Evolutionary conservation across 92 coral and sea anemone species (phyloP), one percentile per base, ranked within the genome.

Genomic region (Virgularia gustaviana): DNA sequence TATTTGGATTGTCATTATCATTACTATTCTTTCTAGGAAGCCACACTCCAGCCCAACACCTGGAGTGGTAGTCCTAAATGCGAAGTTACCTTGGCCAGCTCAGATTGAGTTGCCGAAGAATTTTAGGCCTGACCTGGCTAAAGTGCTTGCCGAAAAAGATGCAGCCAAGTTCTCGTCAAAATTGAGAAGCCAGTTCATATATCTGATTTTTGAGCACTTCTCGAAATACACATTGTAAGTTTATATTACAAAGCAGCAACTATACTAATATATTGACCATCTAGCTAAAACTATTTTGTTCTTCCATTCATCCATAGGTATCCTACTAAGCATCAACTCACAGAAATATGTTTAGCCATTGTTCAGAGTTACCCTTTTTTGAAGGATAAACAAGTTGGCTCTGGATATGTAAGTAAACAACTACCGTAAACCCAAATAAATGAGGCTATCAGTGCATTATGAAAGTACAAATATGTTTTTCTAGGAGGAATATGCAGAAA

Each of bases 331-430:
- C 28, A 83, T 57, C 90, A 86, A 70, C 43, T 83, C 24, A 83
- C 80, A 1, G 85, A 57, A 2, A 45, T 86, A 37, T 41, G 71
- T 9, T 52, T 70, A n/a, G 62, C 75, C 2, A 63, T 86, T 5
- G 55, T 86, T 8, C 42, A 35, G 67, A 71, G 52, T 1, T 86
- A 83, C 39, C 91, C 88, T 45, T 55, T 68, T 41, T 71, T 83
- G 7, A 78, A 79, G 59, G 87, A 86, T 78, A 72, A 37, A 47
- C 59, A 78, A 33, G 53, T 86, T 72, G 87, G 90, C 9, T 63
- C 79, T 19, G 90, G 87, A 65, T 83, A 83, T 68, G 90, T 83
- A 73, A 83, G 87, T 82, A n/a, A n/a, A n/a, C n/a, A n/a, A n/a
- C n/a, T n/a, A n/a, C n/a, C n/a, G n/a, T n/a, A n/a, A n/a, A n/a